phyloP scores from a whole-genome alignment of 2,888 invertebrate species.

The Andricus curvator region DNA sequence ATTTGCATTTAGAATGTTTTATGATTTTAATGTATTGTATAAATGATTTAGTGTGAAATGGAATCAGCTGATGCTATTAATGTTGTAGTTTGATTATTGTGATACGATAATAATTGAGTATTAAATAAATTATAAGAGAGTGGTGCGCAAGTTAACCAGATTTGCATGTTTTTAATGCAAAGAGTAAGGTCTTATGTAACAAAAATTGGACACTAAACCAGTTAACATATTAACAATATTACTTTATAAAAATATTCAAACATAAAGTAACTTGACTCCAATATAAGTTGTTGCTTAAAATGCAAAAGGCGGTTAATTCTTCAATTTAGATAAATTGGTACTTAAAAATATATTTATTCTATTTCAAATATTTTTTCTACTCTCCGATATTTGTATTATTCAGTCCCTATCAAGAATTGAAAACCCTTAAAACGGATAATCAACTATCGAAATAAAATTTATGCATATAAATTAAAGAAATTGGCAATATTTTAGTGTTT shows the following conservation, averaged over 20 bases:
- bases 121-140: not conserved
- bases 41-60: not conserved
- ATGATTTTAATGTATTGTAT: too few relatives aligned
- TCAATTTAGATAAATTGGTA: too few relatives aligned
- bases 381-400: too few relatives aligned
- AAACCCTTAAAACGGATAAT: not conserved
- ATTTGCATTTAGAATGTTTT: not conserved
- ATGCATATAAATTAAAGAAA: not conserved
- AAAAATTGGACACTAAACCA: constrained; percentile 11
- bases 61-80: not conserved
- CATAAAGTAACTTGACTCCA: not conserved
- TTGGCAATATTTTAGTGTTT: not conserved
- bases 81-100: not conserved
- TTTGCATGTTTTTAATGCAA: constrained; percentile 19
- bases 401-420: not conserved
- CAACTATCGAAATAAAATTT: not conserved
- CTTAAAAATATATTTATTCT: too few relatives aligned
- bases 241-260: not conserved
- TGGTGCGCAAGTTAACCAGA: not conserved
- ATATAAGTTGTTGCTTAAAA: too few relatives aligned
- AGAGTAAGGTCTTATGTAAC: not conserved
- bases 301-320: too few relatives aligned
- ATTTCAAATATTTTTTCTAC: too few relatives aligned
- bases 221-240: constrained; percentile 18
- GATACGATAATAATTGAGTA: not conserved